Evolutionary conservation across 1,140 invertebrate species (phyloP).

Genomic region (Lepidurus arcticus): DNA sequence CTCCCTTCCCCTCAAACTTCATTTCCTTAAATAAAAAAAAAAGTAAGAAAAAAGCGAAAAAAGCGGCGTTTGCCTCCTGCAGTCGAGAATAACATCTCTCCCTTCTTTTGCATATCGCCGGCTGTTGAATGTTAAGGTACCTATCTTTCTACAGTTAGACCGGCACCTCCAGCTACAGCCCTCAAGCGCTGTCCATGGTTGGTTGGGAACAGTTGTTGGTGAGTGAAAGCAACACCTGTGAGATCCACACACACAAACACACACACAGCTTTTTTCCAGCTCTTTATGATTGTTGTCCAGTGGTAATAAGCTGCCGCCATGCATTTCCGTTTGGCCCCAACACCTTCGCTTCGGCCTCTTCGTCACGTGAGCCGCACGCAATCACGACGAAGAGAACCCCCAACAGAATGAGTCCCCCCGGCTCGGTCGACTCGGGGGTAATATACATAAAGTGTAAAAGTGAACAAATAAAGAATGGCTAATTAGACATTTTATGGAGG

Average conservation of each 20-base stretch:
- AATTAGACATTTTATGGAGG: slow-evolving; percentile 6
- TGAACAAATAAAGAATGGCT: slow-evolving; percentile 11
- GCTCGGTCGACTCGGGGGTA: not conserved
- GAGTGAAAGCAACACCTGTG: slow-evolving; percentile 10
- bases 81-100: not conserved
- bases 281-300: slow-evolving; percentile 14
- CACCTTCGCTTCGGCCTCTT: not conserved
- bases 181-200: not conserved
- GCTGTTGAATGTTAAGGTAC: not conserved
- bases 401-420: not conserved
- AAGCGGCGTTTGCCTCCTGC: not conserved
- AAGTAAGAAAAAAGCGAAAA: too few species aligned
- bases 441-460: slow-evolving; percentile 12
- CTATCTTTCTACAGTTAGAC: not conserved
- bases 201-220: slow-evolving; percentile 8
- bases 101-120: not conserved
- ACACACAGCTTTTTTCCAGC: not conserved
- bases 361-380: not conserved
- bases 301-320: not conserved
- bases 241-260: not conserved
- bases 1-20: too few species aligned
- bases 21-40: too few species aligned
- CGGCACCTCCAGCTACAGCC: not conserved
- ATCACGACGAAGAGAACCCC: not conserved
- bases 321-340: slow-evolving; percentile 14